Conservation (phyloP, 2,888 invertebrate genomes). For the Athalia rosae region DNA sequence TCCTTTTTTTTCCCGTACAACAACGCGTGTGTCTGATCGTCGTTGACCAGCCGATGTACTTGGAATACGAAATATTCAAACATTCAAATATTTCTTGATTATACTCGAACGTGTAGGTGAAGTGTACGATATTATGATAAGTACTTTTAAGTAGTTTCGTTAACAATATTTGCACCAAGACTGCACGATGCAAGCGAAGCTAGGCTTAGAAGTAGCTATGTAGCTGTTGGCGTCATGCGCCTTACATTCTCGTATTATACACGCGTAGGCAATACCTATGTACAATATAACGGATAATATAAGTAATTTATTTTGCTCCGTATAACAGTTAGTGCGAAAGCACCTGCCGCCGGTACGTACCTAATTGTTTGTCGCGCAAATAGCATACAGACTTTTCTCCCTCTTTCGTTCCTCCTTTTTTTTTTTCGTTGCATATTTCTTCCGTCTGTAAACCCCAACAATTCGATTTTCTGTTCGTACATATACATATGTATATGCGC, state of each 20-base stretch:
- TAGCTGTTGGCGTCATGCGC: no score
- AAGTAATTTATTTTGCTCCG: slow-evolving; percentile 25
- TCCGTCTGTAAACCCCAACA: neutral
- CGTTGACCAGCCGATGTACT: no score
- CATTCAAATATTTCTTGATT: neutral
- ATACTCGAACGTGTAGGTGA: neutral
- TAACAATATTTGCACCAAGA: no score
- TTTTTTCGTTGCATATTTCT: neutral
- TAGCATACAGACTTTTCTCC: slow-evolving; percentile 9
- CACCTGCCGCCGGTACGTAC: slow-evolving; percentile 20
- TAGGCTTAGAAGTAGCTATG: no score
- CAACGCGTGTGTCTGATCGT: no score
- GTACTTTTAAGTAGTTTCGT: no score
- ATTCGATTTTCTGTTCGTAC: neutral
- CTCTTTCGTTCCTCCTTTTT: neutral
- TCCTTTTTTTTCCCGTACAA: no score
- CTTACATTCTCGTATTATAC: neutral
- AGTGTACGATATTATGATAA: no score
- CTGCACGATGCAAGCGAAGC: no score
- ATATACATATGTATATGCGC: neutral
- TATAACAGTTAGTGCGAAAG: slow-evolving; percentile 6
- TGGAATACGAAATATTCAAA: neutral
- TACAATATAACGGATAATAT: neutral
- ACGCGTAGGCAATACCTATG: neutral
- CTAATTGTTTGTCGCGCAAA: slow-evolving; percentile 31